phyloP scores from a whole-genome alignment of 92 coral and sea anemone species.

The Porites cylindrica region DNA sequence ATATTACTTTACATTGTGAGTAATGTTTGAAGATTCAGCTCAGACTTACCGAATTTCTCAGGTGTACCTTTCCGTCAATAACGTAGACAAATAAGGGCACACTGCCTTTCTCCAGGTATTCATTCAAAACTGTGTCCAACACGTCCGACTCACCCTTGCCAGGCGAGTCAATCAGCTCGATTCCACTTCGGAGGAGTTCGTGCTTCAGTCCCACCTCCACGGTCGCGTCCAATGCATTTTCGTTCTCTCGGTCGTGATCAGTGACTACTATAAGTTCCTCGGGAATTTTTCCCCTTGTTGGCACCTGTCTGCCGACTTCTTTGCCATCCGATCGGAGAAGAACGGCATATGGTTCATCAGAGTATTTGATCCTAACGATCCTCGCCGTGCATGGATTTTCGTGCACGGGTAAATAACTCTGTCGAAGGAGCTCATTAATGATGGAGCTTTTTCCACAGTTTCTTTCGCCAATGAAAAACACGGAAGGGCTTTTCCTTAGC shows the following conservation, averaged over 20 bases:
- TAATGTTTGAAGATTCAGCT: too few relatives aligned
- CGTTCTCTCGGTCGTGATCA: slow-evolving; percentile 47
- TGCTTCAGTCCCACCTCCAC: slow-evolving; percentile 74
- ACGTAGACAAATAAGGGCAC: slow-evolving; percentile 76
- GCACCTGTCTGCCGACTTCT: background rate
- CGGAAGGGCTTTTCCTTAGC: slow-evolving; percentile 61
- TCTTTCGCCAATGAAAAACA: slow-evolving; percentile 71
- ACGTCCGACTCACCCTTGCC: slow-evolving; percentile 70
- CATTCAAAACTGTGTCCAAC: slow-evolving; percentile 64
- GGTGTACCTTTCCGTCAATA: slow-evolving; percentile 53
- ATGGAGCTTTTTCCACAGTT: slow-evolving; percentile 82
- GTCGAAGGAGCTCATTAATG: slow-evolving; percentile 56
- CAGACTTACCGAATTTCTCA: slow-evolving; percentile 53
- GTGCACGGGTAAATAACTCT: slow-evolving; percentile 41
- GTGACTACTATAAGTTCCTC: slow-evolving; percentile 29
- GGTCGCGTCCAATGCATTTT: slow-evolving; percentile 18
- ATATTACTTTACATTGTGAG: too few relatives aligned
- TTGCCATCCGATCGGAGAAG: slow-evolving; percentile 29
- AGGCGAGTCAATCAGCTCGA: slow-evolving; percentile 79
- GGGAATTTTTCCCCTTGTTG: background rate
- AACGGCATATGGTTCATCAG: slow-evolving; percentile 38
- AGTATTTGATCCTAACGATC: slow-evolving; percentile 64
- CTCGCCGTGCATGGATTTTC: slow-evolving; percentile 76
- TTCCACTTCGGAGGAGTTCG: slow-evolving; percentile 63
- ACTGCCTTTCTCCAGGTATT: slow-evolving; percentile 52